phyloP scores from a whole-genome alignment of 2,888 invertebrate genomes.

The Sisyra terminalis region DNA sequence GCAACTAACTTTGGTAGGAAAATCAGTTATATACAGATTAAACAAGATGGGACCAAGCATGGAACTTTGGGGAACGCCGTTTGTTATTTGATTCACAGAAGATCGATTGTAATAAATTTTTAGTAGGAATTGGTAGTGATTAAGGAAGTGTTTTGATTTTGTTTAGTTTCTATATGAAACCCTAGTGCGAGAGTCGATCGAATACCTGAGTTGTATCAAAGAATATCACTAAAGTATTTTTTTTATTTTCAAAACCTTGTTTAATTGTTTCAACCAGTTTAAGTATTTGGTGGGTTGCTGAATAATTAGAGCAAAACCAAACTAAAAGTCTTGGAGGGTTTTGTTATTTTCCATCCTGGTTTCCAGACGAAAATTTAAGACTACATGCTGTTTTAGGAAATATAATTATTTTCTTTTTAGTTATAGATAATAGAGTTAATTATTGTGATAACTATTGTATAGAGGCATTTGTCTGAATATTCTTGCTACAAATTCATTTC shows the following conservation, averaged over 20 bases:
- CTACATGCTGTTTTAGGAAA: too few relatives aligned
- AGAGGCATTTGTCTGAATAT: too few relatives aligned
- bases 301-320: constrained; percentile 16
- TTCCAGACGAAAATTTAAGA: constrained; percentile 9
- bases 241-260: constrained; percentile 13
- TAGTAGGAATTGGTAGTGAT: not conserved
- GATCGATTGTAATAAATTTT: too few relatives aligned
- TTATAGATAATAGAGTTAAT: too few relatives aligned
- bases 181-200: constrained; percentile 16
- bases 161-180: constrained; percentile 13
- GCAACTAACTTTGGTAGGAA: constrained; percentile 11
- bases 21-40: constrained; percentile 13
- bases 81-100: constrained; percentile 8
- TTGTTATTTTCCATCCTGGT: constrained; percentile 8
- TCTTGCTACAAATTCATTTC: too few relatives aligned
- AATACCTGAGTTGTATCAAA: constrained; percentile 18
- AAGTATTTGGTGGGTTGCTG: constrained; percentile 15
- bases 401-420: too few relatives aligned
- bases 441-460: too few relatives aligned
- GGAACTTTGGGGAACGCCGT: constrained; percentile 16
- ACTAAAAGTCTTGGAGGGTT: constrained; percentile 13
- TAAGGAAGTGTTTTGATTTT: constrained; percentile 12
- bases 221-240: constrained; percentile 14
- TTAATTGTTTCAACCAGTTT: constrained; percentile 13
- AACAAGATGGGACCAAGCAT: constrained; percentile 13